Conservation (phyloP, 2,797 vertebrate genomes). For the Pipistrellus kuhlii region DNA sequence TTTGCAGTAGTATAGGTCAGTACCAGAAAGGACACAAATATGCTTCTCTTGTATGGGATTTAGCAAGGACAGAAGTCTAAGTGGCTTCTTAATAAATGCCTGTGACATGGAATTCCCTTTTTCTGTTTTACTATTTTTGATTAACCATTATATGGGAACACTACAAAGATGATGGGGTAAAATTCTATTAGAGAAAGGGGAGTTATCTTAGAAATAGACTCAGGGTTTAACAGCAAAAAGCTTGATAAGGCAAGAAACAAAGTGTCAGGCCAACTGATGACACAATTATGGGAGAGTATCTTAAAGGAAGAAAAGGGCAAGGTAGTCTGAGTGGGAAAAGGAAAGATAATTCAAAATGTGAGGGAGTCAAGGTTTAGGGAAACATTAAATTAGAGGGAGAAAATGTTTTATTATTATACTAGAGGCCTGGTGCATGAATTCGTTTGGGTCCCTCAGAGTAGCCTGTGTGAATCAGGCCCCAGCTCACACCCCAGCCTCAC, state of each 20-base stretch:
- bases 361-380: not conserved
- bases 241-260: not conserved
- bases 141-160: not conserved
- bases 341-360: not conserved
- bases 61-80: not conserved
- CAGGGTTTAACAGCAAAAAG: not conserved
- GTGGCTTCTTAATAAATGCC: not conserved
- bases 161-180: not conserved
- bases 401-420: not conserved
- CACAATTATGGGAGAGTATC: not conserved
- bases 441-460: no score
- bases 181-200: not conserved
- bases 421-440: no score
- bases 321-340: not conserved
- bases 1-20: not conserved
- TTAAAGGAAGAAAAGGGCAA: not conserved
- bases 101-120: not conserved
- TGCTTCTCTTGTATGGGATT: not conserved
- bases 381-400: not conserved
- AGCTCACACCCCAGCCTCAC: no score
- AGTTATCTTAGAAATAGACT: not conserved
- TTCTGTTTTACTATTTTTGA: not conserved
- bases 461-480: no score
- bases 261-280: not conserved
- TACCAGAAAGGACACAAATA: not conserved